Conservation (phyloP, 2,888 invertebrate species). For the Agonum fuliginosum region DNA sequence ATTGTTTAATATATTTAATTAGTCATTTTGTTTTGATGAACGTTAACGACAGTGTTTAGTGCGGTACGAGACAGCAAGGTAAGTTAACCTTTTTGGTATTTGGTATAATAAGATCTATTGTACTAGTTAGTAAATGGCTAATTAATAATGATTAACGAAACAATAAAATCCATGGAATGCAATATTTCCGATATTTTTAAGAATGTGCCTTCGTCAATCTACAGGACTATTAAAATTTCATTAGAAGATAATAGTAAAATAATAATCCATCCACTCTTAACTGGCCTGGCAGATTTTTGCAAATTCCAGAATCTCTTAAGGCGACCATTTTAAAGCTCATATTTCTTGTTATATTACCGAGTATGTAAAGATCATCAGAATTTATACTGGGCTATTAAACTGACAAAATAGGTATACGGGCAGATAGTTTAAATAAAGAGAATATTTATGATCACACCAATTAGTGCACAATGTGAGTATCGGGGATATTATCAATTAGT, state of each 20-base stretch:
- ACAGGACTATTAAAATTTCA: constrained; percentile 30
- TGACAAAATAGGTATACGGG: constrained; percentile 19
- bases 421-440: constrained; percentile 24
- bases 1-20: too few relatives aligned
- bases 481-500: constrained; percentile 68
- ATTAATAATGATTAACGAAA: constrained; percentile 38
- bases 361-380: neutral
- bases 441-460: constrained; percentile 34
- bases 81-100: too few relatives aligned
- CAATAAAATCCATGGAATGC: constrained; percentile 26
- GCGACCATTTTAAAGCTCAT: constrained; percentile 29
- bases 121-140: constrained; percentile 8
- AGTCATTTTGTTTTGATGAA: too few relatives aligned
- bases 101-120: too few relatives aligned
- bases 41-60: too few relatives aligned
- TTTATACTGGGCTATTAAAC: constrained; percentile 14
- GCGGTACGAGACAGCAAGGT: too few relatives aligned
- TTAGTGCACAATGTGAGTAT: constrained; percentile 34
- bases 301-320: constrained; percentile 2
- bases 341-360: constrained; percentile 16
- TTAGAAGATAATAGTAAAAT: constrained; percentile 33
- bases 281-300: neutral
- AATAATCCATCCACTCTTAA: constrained; percentile 24
- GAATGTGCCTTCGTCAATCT: constrained; percentile 14
- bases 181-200: too few relatives aligned